These are phyloP conservation scores for Spermophilus dauricus DNA, from an alignment of 2,113 vertebrate genomes.

Conservation along the genomic window DNA sequence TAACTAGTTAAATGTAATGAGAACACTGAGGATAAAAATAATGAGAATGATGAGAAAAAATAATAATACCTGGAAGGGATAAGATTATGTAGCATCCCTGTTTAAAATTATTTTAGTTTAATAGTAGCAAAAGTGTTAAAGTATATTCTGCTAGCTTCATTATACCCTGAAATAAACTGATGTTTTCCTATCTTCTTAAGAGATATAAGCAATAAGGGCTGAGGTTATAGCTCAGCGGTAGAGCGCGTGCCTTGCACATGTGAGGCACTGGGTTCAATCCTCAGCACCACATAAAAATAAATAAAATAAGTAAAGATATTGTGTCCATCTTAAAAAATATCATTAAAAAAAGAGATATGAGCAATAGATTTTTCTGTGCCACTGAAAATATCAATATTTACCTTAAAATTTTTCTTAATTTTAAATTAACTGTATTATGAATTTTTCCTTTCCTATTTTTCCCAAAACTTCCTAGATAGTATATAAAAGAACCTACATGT, in stretches of 20 bases:
- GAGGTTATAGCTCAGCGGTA: too few species aligned
- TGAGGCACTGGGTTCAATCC: too few species aligned
- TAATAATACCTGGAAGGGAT: neutral
- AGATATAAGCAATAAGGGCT: neutral
- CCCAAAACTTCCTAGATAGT: neutral
- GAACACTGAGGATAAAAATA: neutral
- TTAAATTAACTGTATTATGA: neutral
- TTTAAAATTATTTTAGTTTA: slow-evolving; percentile 52
- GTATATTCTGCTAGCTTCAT: neutral
- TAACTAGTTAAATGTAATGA: slow-evolving; percentile 2
- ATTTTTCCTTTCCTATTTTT: slow-evolving; percentile 15
- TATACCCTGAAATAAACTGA: slow-evolving; percentile 15
- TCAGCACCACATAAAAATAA: too few species aligned
- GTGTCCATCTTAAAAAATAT: too few species aligned
- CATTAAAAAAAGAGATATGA: neutral
- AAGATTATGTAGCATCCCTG: neutral
- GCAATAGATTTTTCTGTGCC: neutral
- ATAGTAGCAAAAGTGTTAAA: neutral
- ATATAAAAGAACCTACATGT: neutral
- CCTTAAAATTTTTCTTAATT: slow-evolving; percentile 40
- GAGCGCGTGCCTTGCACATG: too few species aligned
- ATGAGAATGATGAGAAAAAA: neutral
- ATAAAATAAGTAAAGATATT: too few species aligned
- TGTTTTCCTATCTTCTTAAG: slow-evolving; percentile 47
- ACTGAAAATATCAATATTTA: slow-evolving; percentile 30